Base-by-base conservation (phyloP, 2,888 invertebrate species). In the Archaeoteleia sp. region DNA sequence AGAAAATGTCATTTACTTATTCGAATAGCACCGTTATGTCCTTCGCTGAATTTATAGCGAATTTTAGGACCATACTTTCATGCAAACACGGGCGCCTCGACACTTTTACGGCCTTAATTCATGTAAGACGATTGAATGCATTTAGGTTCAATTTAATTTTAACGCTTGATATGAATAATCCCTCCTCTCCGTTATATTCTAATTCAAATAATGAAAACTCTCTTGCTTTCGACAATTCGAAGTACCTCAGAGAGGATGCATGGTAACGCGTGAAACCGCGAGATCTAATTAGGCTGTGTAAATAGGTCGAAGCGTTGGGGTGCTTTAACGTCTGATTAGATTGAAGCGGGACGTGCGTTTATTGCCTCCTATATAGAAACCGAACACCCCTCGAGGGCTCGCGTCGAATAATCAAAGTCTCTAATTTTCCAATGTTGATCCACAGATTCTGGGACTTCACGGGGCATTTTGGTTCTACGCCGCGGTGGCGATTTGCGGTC, bases 401-500 rank as follows among this genome's bases (percentile, higher is more conserved):
- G 20, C 14, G 15, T 20, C 39, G 17, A 17, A 9, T 9, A 32
- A 32, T 6, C n/a, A 9, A 30, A 30, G 30, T 12, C 13, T 13
- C 12, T 1, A 27, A 42, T 8, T 15, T 5, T n/a, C 20, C 48
- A 20, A 13, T 34, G 5, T 13, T 4, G 7, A 25, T 34, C 2
- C n/a, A 17, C 87, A 92, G 83, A 86, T 90, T 42, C 86, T 95
- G 17, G 93, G 94, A 0, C 86, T 94, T 23, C 91, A 93, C 80
- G 95, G 95, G 0, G 93, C 95, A 1, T 96, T 96, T 85, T 95
- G 94, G 93, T 87, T 96, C 68, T 96, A 95, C 84, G 93, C 95
- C 0, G 91, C 91, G 49, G 91, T 95, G 79, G 93, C 95, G 39
- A 90, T 94, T 0, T 89, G 92, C 14, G 93, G 95, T 10, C 87